Base-by-base conservation (phyloP, 2,888 invertebrate species). In the Spilosoma lubricipeda region DNA sequence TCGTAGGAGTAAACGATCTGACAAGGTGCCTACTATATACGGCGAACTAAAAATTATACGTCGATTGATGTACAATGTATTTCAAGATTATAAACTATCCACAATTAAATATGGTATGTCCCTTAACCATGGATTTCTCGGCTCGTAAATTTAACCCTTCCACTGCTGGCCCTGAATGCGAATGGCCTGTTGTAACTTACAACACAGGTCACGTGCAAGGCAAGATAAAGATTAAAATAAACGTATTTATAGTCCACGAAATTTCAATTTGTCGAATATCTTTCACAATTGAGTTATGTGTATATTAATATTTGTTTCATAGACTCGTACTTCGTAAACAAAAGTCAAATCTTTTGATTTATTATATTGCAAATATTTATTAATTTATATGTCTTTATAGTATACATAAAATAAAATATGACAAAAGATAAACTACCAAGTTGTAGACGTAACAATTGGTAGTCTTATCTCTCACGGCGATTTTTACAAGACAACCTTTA, bases 111-210 rank as follows among this genome's bases (percentile, higher is more conserved):
- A 77, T 68, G 56, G 63, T 52, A 71, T 71, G 65, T 76, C 84
- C 80, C 77, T 85, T 79, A 77, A 75, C 75, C 69, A 73, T 76
- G 71, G 68, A 74, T 82, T 86, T 85, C 85, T 86, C 85, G 85
- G 85, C 82, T 81, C 86, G 80, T 85, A 86, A 85, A 86, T 64
- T 77, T 78, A 83, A 80, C 82, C 81, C 82, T 81, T 56, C 76
- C 64, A 78, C 64, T 73, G 81, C 77, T 71, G 71, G 76, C 65
- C 8, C 66, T 79, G 83, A 80, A 86, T 83, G 66, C 72, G 69
- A 83, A 85, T 83, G 77, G 82, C 76, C 36, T 23, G 30, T 59
- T n/a, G 67, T 63, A 36, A 80, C 42, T 80, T 81, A 74, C 77
- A 77, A 84, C 71, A 65, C 84, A 74, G 83, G 77, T 77, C 82